Evolutionary conservation across 2,888 invertebrate species (phyloP), one percentile per base, ranked within the genome.

Genomic region (Euplexia lucipara): DNA sequence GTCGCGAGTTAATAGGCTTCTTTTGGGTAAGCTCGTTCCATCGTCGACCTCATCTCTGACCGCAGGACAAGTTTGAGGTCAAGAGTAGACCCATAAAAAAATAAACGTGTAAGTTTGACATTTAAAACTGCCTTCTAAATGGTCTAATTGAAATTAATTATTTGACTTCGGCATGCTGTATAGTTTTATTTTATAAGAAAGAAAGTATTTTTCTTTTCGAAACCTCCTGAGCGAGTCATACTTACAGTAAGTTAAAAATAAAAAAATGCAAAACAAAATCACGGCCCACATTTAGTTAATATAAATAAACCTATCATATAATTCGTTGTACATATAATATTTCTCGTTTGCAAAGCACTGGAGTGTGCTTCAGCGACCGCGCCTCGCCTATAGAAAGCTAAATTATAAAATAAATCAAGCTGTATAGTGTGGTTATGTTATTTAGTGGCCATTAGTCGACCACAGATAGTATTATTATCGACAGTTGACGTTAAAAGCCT

Each of bases 381-480:
- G 32, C 32, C 45, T 9, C 51, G 20, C 12, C 20, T 44, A 30
- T 26, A 52, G 52, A 32, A 42, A 39, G 26, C 37, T 72, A 32
- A 61, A 62, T 71, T 49, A 20, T 71, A 26, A 42, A 37, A 71
- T 66, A 62, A 62, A 66, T 66, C 34, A 70, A 18, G 8, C 30
- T 37, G 2, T 37, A 49, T 62, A 44, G 18, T 71, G 48, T 26
- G 48, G 30, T 10, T 22, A 10, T 71, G 16, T 67, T 48, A 67
- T 71, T 71, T 67, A 67, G 37, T 26, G 16, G 26, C 16, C 18
- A 10, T 71, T 66, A 18, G 22, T 37, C 3, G 22, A 5, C 72
- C 37, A 26, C 72, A 49, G 44, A 71, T 71, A 63, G 37, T 62
- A 44, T 49, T 42, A 42, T 49, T 42, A 42, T 37, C 8, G 14